Percentiles rank a stretch among this genome's conserved stretches.
These are phyloP conservation scores for Drosophila diplacantha DNA, from an alignment of 2,888 invertebrate species.

Conservation along the genomic window DNA sequence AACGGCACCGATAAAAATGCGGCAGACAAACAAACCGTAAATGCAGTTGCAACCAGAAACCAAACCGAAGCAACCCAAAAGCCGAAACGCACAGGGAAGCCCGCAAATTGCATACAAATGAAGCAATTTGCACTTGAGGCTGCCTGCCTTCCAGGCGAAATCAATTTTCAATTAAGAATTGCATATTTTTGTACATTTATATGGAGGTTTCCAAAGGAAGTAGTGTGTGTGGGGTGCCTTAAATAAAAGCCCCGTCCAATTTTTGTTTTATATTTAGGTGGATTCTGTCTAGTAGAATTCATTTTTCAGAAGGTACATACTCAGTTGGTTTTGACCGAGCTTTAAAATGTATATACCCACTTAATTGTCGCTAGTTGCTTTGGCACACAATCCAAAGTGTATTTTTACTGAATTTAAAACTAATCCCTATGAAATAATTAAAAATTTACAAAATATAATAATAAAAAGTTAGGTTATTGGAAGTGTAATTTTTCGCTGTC, in stretches of 20 bases:
- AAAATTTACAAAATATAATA: too few relatives aligned
- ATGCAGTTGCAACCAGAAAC: slow-evolving; percentile 32
- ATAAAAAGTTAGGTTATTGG: too few relatives aligned
- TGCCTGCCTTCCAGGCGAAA: slow-evolving; percentile 39
- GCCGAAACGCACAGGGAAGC: slow-evolving; percentile 32
- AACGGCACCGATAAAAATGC: slow-evolving; percentile 20
- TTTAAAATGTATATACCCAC: not conserved
- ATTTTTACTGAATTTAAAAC: too few relatives aligned
- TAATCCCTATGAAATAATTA: too few relatives aligned
- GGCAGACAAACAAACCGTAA: slow-evolving; percentile 33
- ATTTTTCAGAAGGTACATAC: not conserved
- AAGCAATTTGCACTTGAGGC: slow-evolving; percentile 58
- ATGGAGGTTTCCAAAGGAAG: not conserved
- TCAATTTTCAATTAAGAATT: slow-evolving; percentile 61
- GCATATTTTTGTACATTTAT: slow-evolving; percentile 49
- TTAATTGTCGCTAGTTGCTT: not conserved
- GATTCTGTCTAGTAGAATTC: not conserved
- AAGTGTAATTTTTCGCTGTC: too few relatives aligned
- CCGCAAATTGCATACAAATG: slow-evolving; percentile 65
- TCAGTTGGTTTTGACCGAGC: too few relatives aligned
- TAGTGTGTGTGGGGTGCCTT: fast-evolving
- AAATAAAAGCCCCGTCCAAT: too few relatives aligned
- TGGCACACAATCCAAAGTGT: too few relatives aligned
- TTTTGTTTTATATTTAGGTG: too few relatives aligned
- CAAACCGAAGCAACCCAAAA: slow-evolving; percentile 30